phyloP scores from a whole-genome alignment of 2,113 vertebrate species.

The Sclerurus mexicanus region DNA sequence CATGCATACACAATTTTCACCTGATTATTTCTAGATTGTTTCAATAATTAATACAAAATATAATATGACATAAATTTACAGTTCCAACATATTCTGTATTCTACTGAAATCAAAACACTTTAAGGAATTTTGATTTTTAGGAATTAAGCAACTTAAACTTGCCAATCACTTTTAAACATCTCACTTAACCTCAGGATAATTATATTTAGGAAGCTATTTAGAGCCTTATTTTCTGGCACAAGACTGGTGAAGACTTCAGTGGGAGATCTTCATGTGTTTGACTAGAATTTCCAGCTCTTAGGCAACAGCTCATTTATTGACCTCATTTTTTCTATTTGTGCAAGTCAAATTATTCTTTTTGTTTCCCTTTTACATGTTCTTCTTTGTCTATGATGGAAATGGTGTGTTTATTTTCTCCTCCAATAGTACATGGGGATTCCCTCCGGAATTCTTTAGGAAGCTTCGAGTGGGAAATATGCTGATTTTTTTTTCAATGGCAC shows the following conservation, averaged over 20 bases:
- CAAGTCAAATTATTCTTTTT: background rate
- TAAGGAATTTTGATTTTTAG: background rate
- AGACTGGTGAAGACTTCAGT: background rate
- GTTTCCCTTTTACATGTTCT: background rate
- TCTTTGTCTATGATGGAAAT: background rate
- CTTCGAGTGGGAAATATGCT: background rate
- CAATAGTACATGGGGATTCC: background rate
- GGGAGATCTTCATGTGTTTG: background rate
- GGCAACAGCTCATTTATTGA: background rate
- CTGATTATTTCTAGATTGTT: background rate
- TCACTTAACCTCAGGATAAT: background rate
- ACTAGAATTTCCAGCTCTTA: background rate
- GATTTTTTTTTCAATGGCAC: background rate
- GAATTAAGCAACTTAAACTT: background rate
- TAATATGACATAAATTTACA: background rate
- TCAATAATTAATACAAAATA: background rate
- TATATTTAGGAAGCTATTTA: background rate
- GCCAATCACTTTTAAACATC: background rate
- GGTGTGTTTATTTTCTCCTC: background rate
- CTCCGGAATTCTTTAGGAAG: background rate
- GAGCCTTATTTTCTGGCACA: background rate
- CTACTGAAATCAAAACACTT: background rate
- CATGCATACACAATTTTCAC: background rate
- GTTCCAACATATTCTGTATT: background rate
- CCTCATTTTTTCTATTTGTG: background rate